Evolutionary conservation across 2,888 invertebrate genomes (phyloP), one percentile per base, ranked within the genome.

Genomic region (Epistrophe eligans): DNA sequence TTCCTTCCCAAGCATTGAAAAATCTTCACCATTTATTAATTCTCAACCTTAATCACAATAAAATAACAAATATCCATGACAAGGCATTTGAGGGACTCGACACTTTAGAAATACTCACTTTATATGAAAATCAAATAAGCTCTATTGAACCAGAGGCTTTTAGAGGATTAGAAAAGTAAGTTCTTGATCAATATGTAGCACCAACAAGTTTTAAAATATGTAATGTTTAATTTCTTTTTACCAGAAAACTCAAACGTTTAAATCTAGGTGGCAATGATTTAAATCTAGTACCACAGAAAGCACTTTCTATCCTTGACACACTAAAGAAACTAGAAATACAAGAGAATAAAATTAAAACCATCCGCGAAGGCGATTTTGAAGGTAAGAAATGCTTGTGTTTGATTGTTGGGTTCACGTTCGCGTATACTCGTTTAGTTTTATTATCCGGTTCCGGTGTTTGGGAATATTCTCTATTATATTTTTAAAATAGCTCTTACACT

Each of bases 11-110:
- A 32, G 97, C 98, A 1, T 95, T 97, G 90, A 95, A 95, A 89
- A 96, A 96, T 91, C 95, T 98, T 70, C 96, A 96, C 92, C 96
- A 96, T 90, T 94, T 98, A 87, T 95, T 97, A 88, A 97, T 97
- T 89, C 94, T 98, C 84, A 98, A 98, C 93, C 95, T 98, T 94
- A 98, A 98, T 93, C 97, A 97, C 93, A 98, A 98, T 92, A 95
- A 95, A 93, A 97, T 98, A 90, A 95, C 94, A 62, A 95, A 95
- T 72, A 94, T 98, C 43, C 97, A 97, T 90, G 95, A 95, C 87
- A 95, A 95, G 89, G 98, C 98, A 11, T 98, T 98, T 91, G 95
- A 96, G 91, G 98, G 98, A 0, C 94, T 98, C 89, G 97, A 97
- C 91, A 97, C 97, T 4, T 93, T 98, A 89, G 97, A 98, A 92